Evolutionary conservation across 2,888 invertebrate species (phyloP).

Genomic region (Conomelus anceps): DNA sequence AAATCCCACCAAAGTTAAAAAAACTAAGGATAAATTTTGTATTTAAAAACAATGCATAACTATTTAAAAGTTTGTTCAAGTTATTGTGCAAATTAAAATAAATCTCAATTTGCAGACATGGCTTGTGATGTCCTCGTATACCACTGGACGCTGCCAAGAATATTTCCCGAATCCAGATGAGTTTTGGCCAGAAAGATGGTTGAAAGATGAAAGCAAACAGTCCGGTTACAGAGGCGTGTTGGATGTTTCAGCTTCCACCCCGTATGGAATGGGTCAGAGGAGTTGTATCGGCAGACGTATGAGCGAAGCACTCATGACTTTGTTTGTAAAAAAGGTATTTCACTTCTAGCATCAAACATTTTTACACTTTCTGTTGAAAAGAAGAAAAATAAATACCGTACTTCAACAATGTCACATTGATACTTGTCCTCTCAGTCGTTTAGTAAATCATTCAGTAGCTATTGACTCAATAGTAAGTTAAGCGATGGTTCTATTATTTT

Average conservation of each 20-base stretch:
- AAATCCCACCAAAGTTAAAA: conserved; percentile 62
- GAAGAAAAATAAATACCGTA: too few relatives aligned
- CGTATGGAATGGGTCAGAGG: conserved; percentile 75
- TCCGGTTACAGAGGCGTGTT: conserved; percentile 44
- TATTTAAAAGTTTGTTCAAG: background rate
- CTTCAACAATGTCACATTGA: too few relatives aligned
- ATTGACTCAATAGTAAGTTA: too few relatives aligned
- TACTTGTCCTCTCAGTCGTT: too few relatives aligned
- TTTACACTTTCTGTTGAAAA: too few relatives aligned
- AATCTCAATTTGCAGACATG: conserved; percentile 55
- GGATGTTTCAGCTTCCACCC: conserved; percentile 63
- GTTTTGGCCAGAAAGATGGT: conserved; percentile 75
- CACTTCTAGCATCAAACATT: too few relatives aligned
- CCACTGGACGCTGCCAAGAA: conserved; percentile 65
- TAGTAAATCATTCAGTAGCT: too few relatives aligned
- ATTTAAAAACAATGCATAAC: background rate
- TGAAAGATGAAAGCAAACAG: conserved; percentile 45
- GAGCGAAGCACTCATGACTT: conserved; percentile 67
- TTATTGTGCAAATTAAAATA: background rate
- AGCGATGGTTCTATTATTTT: conserved; percentile 16
- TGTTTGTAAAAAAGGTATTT: conserved; percentile 58
- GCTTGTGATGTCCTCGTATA: conserved; percentile 75
- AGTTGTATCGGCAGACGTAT: conserved; percentile 78
- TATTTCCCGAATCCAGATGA: conserved; percentile 61
- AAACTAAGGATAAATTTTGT: background rate